Evolutionary conservation across 2,888 invertebrate genomes (phyloP).

Genomic region (Acanthococcus lagerstroemiae): DNA sequence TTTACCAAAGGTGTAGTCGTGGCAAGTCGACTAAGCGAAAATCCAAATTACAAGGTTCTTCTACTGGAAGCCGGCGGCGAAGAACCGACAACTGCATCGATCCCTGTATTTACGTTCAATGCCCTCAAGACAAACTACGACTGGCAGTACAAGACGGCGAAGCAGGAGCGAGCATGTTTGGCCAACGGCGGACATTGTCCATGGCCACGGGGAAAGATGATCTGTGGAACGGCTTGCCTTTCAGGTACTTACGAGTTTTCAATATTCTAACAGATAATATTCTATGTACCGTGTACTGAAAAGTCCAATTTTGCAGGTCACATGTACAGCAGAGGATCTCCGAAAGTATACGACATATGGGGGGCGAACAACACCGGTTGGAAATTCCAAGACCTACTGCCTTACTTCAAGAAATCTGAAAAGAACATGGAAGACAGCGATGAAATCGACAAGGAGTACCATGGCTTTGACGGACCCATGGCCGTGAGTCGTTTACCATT

Average conservation of each 20-base stretch:
- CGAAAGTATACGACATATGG: constrained; percentile 62
- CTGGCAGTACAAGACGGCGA: constrained; percentile 47
- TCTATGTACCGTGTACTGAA: no score
- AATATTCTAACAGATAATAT: no score
- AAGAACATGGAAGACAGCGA: constrained; percentile 40
- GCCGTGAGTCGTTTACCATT: constrained; percentile 42
- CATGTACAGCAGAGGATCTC: constrained; percentile 52
- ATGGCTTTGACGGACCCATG: constrained; percentile 42
- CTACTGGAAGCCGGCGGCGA: constrained; percentile 45
- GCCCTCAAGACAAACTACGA: constrained; percentile 43
- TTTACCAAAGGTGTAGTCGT: constrained; percentile 43
- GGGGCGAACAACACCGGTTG: constrained; percentile 49
- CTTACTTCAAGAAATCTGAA: constrained; percentile 44
- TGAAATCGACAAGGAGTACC: constrained; percentile 41
- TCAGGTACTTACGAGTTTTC: constrained; percentile 13
- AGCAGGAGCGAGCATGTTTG: constrained; percentile 40
- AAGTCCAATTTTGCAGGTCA: constrained; percentile 43
- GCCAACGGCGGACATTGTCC: constrained; percentile 41
- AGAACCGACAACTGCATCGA: constrained; percentile 43
- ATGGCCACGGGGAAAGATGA: constrained; percentile 46
- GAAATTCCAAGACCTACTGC: constrained; percentile 42
- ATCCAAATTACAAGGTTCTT: constrained; percentile 42
- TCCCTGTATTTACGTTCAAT: constrained; percentile 43
- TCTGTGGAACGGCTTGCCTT: constrained; percentile 37
- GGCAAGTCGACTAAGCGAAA: constrained; percentile 45